These are phyloP conservation scores for Atethmia centrago DNA, from an alignment of 2,888 invertebrate genomes.

Conservation along the genomic window DNA sequence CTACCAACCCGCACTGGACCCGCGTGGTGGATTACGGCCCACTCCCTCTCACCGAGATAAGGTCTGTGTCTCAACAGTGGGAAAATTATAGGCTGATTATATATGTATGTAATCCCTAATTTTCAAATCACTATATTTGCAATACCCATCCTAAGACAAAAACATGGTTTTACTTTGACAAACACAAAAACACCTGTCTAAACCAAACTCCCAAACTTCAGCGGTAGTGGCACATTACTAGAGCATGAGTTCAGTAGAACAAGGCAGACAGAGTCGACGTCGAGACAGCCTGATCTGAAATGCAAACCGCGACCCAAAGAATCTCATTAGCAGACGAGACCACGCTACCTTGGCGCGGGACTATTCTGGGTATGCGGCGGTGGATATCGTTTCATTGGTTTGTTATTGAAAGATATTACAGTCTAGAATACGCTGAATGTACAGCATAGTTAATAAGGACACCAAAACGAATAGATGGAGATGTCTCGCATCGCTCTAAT, in stretches of 20 bases:
- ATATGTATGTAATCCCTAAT: no score
- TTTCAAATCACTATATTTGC: no score
- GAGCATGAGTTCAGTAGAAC: conserved; percentile 77
- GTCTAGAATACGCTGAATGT: not conserved
- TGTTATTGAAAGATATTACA: not conserved
- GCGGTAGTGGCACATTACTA: conserved; percentile 73
- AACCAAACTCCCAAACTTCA: conserved; percentile 28
- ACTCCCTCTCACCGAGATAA: no score
- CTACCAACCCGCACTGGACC: no score
- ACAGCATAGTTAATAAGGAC: not conserved
- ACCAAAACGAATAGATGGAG: not conserved
- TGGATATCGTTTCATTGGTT: not conserved
- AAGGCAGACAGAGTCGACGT: conserved; percentile 64
- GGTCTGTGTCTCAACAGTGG: no score
- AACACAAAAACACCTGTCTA: not conserved
- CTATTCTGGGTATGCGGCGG: conserved; percentile 74
- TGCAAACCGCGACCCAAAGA: conserved; percentile 90
- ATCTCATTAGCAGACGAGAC: conserved; percentile 88
- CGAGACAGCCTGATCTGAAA: conserved; percentile 84
- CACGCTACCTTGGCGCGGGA: conserved; percentile 73
- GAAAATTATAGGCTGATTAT: no score
- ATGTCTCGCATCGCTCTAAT: not conserved
- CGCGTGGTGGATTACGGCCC: no score
- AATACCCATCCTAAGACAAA: not conserved
- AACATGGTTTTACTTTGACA: not conserved